These are phyloP conservation scores for Chiloscyllium plagiosum DNA, from an alignment of 2,113 vertebrate genomes.

Conservation along the genomic window DNA sequence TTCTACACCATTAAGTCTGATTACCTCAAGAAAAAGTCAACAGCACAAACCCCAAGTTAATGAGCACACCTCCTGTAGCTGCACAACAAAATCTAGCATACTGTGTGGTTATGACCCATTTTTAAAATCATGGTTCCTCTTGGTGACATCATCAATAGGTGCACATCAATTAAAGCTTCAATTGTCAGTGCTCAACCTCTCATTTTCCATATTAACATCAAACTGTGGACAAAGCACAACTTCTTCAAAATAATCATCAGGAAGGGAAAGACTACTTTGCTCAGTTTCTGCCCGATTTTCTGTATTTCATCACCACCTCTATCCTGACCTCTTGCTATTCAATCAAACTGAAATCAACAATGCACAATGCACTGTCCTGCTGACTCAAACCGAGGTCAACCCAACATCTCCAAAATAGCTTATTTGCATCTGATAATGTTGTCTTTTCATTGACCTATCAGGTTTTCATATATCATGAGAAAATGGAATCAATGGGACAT, in stretches of 20 bases:
- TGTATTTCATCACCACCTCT: background rate
- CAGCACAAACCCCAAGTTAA: background rate
- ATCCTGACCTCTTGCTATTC: background rate
- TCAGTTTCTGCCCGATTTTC: background rate
- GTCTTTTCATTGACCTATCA: background rate
- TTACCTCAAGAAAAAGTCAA: background rate
- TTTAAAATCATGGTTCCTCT: background rate
- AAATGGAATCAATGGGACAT: background rate
- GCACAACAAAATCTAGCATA: background rate
- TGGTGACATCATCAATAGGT: background rate
- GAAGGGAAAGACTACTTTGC: background rate
- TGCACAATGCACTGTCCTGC: background rate
- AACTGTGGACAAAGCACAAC: background rate
- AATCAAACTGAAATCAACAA: background rate
- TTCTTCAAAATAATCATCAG: constrained; percentile 4
- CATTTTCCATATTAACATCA: background rate
- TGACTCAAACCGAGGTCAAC: background rate
- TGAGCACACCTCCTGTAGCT: background rate
- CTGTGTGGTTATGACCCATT: background rate
- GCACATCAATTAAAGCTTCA: background rate
- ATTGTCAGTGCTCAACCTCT: background rate
- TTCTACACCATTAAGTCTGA: background rate
- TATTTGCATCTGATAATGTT: background rate
- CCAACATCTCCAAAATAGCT: background rate
- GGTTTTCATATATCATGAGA: background rate